phyloP scores from a whole-genome alignment of 1,140 invertebrate species.

The Pogonomyrmex barbatus region DNA sequence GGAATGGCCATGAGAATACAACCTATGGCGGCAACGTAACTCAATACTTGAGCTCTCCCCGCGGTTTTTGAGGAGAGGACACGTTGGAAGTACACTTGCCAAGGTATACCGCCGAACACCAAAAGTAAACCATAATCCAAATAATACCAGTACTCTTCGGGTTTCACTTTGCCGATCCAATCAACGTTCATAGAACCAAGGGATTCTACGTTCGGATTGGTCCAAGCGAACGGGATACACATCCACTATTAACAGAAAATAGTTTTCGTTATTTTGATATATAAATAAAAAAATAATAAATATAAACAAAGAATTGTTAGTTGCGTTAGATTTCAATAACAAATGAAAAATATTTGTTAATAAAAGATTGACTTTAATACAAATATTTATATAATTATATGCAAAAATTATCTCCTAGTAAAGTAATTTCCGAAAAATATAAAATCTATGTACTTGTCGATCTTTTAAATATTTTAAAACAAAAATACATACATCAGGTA shows the following conservation, averaged over 20 bases:
- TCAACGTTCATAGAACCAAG: conserved; percentile 93
- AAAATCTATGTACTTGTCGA: no score
- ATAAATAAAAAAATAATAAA: background rate
- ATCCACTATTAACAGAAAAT: conserved; percentile 91
- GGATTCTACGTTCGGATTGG: conserved; percentile 92
- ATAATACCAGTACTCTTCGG: conserved; percentile 93
- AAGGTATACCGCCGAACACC: conserved; percentile 98
- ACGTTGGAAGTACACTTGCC: conserved; percentile 99
- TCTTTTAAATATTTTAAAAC: no score
- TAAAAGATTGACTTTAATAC: background rate
- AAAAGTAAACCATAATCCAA: conserved; percentile 96
- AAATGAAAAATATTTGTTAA: background rate
- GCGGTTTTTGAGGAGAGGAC: conserved; percentile 98
- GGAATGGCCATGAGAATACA: conserved; percentile 99
- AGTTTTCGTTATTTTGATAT: background rate
- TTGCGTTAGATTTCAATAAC: no score
- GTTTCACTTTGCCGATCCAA: conserved; percentile 94
- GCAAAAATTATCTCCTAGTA: no score
- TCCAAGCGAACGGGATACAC: conserved; percentile 98
- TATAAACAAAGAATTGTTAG: background rate
- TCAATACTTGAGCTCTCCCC: conserved; percentile 95
- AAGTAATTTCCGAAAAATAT: no score
- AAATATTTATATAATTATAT: no score
- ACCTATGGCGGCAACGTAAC: conserved; percentile 98
- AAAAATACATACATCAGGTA: no score